Evolutionary conservation across 1,140 invertebrate genomes (phyloP), one percentile per base, ranked within the genome.

Genomic region (Laodelphax striatellus): DNA sequence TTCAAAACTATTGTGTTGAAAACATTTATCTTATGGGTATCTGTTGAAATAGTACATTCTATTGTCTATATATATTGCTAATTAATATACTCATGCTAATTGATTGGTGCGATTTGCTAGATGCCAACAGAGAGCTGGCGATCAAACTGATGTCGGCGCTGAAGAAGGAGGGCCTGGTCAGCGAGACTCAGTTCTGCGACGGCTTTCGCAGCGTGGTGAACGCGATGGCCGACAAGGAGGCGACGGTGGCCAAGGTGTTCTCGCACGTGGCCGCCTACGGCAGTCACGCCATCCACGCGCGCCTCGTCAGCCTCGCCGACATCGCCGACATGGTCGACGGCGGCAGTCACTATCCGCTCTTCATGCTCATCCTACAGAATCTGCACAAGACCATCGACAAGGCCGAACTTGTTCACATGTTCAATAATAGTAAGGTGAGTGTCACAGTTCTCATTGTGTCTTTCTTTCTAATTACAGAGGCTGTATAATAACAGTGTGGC

Each of bases 271-370:
- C 90, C n/a, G 78, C 70, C 41, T 78, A 88, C 64, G 81, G 83
- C 24, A 81, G 83, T 1, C 76, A 79, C 57, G 83, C 81, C 1
- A 78, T 90, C 22, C 2, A 76, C 77, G n/a, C 79, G 83, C 61
- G 80, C 42, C 67, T 91, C 19, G 75, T 88, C 50, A 80, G 80
- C 31, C 71, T 97, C 57, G 79, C 80, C 3, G 92, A 95, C 68
- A 77, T 95, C 53, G 88, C 88, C 17, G 82, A 85, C 6, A 82
- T 88, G 55, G 87, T 92, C 50, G 90, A 94, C 66, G 86, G 86
- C 68, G 93, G 92, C 2, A 80, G 84, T 56, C 86, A 94, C 69
- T 92, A 93, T 75, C 92, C 94, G 42, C 77, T 97, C 52, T 93
- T 96, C 69, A 75, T 97, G 60, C 78, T 94, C 34, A 82, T 89